Evolutionary conservation across 2,888 invertebrate genomes (phyloP), one percentile per base, ranked within the genome.

Genomic region (Drosophila limbata): DNA sequence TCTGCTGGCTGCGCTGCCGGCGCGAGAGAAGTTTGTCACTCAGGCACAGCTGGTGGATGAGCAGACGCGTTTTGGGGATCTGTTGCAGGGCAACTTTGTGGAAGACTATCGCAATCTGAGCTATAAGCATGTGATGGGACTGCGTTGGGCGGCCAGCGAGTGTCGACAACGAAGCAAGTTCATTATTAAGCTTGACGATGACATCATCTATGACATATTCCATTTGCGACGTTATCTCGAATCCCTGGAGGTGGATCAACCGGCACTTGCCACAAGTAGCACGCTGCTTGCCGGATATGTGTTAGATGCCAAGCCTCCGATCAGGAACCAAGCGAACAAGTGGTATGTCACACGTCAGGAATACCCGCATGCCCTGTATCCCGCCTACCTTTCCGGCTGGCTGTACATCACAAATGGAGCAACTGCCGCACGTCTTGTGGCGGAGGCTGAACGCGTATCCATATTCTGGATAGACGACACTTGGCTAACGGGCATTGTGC

Each of bases 401-500:
- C 94, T 96, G 81, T 97, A 97, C 79, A 93, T 96, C 1, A 96
- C 96, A 3, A 96, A 95, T 62, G 94, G 95, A 0, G 92, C 94
- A 72, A 94, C 95, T 2, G 95, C 95, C 0, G 88, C 90, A 17
- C 93, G 93, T 19, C 89, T 98, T 53, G 93, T 94, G 21, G 89
- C 93, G 3, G 93, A 94, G 76, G 94, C 95, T 0, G 90, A 93
- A 33, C 90, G 92, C 37, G 93, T 94, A n/a, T 93, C 94, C 17
- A 96, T 95, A 83, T 98, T 98, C 92, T 98, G 98, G 98, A 97
- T 98, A 68, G 98, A 98, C 89, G 98, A 98, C 90, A 95, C 96
- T 47, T 96, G 95, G 90, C 93, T 98, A 0, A 98, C 98, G 0
- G 98, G 98, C 1, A 93, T 97, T 52, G 92, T 98, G 33, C 94